Evolutionary conservation across 2,888 invertebrate genomes (phyloP).

Genomic region (Hydropsyche betteni): DNA sequence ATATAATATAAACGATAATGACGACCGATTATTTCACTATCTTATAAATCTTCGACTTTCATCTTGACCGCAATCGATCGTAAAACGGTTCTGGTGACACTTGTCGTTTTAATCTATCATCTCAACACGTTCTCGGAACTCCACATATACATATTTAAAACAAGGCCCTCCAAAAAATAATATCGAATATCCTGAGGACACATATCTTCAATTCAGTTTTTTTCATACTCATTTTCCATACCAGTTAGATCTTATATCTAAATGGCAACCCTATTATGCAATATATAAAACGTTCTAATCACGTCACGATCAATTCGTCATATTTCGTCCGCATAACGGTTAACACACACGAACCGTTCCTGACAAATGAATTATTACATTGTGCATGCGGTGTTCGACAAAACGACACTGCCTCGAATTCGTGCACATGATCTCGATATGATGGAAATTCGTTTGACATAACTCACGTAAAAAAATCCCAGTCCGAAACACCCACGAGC

Average conservation of each 20-base stretch:
- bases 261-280: no score
- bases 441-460: no score
- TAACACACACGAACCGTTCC: constrained; percentile 41
- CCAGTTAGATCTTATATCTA: no score
- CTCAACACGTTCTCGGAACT: constrained; percentile 15
- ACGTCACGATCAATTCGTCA: constrained; percentile 40
- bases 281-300: constrained; percentile 10
- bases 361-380: constrained; percentile 42
- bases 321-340: constrained; percentile 35
- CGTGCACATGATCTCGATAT: neutral
- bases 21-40: neutral
- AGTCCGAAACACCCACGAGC: no score
- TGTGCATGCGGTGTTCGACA: constrained; percentile 26
- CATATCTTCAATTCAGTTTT: no score
- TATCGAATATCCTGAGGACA: no score
- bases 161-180: no score
- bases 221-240: no score
- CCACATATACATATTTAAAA: no score
- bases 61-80: constrained; percentile 42
- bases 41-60: constrained; percentile 34
- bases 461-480: no score
- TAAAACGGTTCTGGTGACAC: constrained; percentile 34
- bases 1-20: neutral
- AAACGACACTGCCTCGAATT: neutral
- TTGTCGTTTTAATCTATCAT: constrained; percentile 44